A percentile compares a stretch with the other conserved stretches of the same genome.
Evolutionary conservation across 2,888 invertebrate genomes (phyloP).

Genomic region (Oxycera nigricornis): DNA sequence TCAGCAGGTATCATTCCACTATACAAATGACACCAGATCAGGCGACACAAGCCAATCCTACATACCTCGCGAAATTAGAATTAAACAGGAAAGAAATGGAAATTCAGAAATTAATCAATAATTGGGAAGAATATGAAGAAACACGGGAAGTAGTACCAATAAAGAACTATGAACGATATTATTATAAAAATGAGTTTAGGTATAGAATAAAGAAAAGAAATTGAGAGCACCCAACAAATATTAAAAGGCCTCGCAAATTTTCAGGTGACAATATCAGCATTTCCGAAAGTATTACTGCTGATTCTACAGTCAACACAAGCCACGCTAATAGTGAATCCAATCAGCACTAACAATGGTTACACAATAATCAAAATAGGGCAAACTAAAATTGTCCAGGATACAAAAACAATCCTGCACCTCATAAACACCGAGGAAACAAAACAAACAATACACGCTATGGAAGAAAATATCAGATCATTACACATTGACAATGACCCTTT

Average conservation of each 20-base stretch:
- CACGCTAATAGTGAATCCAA: background rate
- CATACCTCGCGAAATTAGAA: background rate
- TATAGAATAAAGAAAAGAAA: conserved; percentile 38
- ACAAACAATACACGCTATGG: background rate
- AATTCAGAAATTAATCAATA: background rate
- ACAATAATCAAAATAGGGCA: conserved; percentile 16
- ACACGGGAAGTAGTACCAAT: conserved; percentile 37
- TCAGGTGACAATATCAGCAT: conserved; percentile 34
- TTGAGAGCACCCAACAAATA: conserved; percentile 34
- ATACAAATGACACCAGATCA: conserved; percentile 42
- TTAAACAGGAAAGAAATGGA: background rate
- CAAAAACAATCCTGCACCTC: conserved; percentile 39
- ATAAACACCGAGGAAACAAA: conserved; percentile 41
- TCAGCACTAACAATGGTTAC: background rate
- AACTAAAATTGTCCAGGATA: conserved; percentile 31
- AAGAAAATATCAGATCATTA: background rate
- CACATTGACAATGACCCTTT: background rate
- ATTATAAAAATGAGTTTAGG: conserved; percentile 43
- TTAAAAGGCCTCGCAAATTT: background rate
- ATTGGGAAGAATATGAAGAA: conserved; percentile 37
- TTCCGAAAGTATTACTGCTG: conserved; percentile 14
- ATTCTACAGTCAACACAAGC: background rate
- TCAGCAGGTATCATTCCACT: conserved; percentile 45
- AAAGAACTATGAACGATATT: background rate
- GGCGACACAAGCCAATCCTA: conserved; percentile 10